Base-by-base conservation (phyloP, 2,113 vertebrate genomes). In the Apteryx owenii region DNA sequence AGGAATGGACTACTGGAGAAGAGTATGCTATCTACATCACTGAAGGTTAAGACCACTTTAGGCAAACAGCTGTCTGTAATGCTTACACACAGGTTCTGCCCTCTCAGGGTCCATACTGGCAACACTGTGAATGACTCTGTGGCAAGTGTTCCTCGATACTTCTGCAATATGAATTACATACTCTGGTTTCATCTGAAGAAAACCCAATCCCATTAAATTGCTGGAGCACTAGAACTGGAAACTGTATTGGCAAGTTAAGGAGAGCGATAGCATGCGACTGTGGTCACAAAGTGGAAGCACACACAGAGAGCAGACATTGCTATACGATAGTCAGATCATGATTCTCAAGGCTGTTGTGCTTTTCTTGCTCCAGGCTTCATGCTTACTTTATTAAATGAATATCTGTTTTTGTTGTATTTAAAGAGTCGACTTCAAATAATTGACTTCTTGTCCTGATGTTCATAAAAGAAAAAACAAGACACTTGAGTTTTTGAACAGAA, bases 401-500 rank as follows among this genome's bases (percentile, higher is more conserved):
- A 89, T 62, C n/a, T 90, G 62, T 6, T 86, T 92, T 88, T 72
- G 42, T 54, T 93, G 46, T 82, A 33, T 89, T 95, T 94, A 93
- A 82, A 54, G 69, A 61, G 38, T 73, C 26, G 80, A 20, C 28
- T 88, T 92, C 84, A 80, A 60, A 19, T 73, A 75, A 75, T 36
- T 78, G 69, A 84, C 83, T 85, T 42, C 33, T 82, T 95, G 48
- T 28, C 14, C 64, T 83, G 25, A 69, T 89, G 95, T 91, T 95
- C 66, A 48, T 85, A 7, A 38, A 38, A 38, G 36, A 38, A 38
- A 38, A 38, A 38, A 38, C 36, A 38, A 38, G 36, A 38, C 36
- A 38, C 36, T 38, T 38, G 36, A 38, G 36, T 38, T 38, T 38
- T 38, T 38, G 36, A 38, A 38, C 7, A 7, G 36, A 38, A 38